Evolutionary conservation across 2,888 invertebrate genomes (phyloP).

Genomic region (Aelia acuminata): DNA sequence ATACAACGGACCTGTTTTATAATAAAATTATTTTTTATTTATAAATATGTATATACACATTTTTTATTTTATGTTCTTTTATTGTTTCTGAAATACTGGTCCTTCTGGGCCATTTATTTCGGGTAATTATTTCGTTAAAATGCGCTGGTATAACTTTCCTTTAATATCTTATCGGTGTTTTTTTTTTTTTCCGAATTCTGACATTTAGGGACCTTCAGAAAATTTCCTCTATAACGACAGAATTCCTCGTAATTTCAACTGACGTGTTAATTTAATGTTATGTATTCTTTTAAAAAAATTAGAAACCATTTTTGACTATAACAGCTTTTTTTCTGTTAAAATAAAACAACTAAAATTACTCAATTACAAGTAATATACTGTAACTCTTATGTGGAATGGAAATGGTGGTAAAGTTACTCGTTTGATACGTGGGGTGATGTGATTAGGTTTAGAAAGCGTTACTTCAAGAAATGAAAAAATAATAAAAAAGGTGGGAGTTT

Average conservation of each 20-base stretch:
- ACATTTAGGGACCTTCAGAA: neutral
- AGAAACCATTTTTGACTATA: neutral
- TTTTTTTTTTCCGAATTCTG: neutral
- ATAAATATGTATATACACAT: no score
- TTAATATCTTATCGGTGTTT: neutral
- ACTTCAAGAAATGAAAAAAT: no score
- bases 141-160: neutral
- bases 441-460: no score
- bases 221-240: neutral
- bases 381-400: no score
- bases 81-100: neutral
- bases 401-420: no score
- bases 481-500: no score
- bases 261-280: neutral
- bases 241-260: neutral
- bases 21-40: neutral
- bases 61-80: neutral
- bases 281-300: neutral
- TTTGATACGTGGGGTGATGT: no score
- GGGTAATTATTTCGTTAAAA: neutral
- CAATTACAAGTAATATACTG: neutral
- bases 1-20: neutral
- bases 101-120: neutral
- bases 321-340: neutral
- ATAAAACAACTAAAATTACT: neutral